Conservation (phyloP, 2,113 vertebrate species). For the Corythornis madagascariensis region DNA sequence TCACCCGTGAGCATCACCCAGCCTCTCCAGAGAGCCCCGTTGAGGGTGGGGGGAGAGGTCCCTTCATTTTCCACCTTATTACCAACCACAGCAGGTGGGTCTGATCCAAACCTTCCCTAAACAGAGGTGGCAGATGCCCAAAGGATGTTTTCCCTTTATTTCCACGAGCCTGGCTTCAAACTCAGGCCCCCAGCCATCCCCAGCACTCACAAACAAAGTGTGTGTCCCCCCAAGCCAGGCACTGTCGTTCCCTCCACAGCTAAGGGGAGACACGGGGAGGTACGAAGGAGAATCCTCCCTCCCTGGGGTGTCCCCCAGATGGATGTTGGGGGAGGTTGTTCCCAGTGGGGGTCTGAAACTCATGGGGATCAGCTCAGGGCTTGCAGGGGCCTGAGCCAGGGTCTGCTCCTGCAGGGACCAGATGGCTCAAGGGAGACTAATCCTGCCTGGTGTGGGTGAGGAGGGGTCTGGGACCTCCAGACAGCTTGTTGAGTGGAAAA, state of each 20-base stretch:
- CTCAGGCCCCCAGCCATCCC: background rate
- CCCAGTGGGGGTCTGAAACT: background rate
- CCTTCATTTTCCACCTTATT: background rate
- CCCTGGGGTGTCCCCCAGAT: fast-evolving
- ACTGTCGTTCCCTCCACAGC: background rate
- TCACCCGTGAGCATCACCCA: fast-evolving
- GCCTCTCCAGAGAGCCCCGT: fast-evolving
- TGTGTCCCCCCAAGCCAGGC: background rate
- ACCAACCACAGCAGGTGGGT: fast-evolving
- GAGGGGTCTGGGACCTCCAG: background rate
- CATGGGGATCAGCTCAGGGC: background rate
- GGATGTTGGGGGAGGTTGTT: fast-evolving
- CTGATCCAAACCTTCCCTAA: background rate
- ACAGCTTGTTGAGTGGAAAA: background rate
- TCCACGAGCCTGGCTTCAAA: background rate
- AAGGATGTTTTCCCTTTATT: background rate
- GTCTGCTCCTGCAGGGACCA: background rate
- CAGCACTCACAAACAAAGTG: fast-evolving
- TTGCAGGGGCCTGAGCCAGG: background rate
- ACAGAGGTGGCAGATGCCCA: background rate
- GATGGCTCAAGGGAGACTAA: background rate
- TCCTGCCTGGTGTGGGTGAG: fast-evolving
- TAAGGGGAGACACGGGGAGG: background rate
- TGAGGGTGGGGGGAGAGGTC: fast-evolving
- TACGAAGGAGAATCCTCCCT: background rate